phyloP scores from a whole-genome alignment of 2,797 vertebrate genomes.

The Channallabes apus region DNA sequence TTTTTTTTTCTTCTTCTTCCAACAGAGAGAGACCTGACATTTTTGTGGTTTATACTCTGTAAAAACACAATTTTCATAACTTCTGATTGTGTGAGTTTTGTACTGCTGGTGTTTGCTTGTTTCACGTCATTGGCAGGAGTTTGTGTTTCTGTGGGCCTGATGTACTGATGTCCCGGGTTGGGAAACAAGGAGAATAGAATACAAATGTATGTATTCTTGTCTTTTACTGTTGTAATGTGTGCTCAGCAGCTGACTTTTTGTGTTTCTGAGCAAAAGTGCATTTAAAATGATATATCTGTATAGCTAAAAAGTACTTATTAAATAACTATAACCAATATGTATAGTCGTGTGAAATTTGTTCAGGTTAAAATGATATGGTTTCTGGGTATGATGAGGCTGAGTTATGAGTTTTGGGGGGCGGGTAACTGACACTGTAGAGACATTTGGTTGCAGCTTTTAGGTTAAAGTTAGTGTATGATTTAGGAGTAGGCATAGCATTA shows the following conservation, averaged over 20 bases:
- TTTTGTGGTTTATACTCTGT: constrained; percentile 32
- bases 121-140: constrained; percentile 17
- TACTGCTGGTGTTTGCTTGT: constrained; percentile 37
- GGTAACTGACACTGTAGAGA: neutral
- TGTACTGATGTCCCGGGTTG: constrained; percentile 20
- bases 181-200: constrained; percentile 31
- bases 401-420: neutral
- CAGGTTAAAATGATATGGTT: constrained; percentile 22
- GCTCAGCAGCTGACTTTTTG: constrained; percentile 53
- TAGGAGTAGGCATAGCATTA: neutral
- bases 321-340: constrained; percentile 59
- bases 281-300: constrained; percentile 60
- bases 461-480: neutral
- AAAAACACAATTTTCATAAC: constrained; percentile 28
- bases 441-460: neutral
- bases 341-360: constrained; percentile 47
- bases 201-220: constrained; percentile 55
- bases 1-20: constrained; percentile 1
- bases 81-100: constrained; percentile 39
- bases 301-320: constrained; percentile 59
- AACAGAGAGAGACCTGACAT: constrained; percentile 9
- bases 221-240: constrained; percentile 55
- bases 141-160: constrained; percentile 27
- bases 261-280: constrained; percentile 52
- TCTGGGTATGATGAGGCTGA: constrained; percentile 10